Conservation (phyloP, 2,113 vertebrate genomes). For the Oenanthe melanoleuca region DNA sequence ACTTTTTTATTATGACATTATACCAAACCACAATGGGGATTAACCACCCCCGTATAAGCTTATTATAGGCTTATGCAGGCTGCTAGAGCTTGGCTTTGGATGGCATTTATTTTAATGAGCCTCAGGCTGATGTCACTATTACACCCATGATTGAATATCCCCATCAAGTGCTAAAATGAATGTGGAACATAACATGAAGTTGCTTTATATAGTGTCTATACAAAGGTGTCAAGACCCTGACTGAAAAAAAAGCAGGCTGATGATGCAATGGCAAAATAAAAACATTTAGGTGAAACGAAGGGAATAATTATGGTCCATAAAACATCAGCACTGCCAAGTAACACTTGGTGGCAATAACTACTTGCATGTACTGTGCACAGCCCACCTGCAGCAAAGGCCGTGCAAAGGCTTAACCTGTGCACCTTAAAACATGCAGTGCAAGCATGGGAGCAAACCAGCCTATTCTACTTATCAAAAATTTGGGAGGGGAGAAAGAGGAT, state of each 20-base stretch:
- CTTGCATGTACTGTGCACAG: background rate
- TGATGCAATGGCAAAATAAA: slow-evolving; percentile 21
- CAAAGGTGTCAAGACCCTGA: slow-evolving; percentile 2
- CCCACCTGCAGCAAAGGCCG: background rate
- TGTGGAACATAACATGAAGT: background rate
- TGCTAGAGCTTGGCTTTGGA: slow-evolving; percentile 45
- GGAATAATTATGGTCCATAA: background rate
- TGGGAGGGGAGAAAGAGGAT: background rate
- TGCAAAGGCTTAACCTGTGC: background rate
- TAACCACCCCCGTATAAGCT: slow-evolving; percentile 45
- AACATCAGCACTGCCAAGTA: background rate
- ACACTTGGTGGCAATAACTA: background rate
- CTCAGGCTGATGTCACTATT: slow-evolving; percentile 2
- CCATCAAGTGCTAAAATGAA: background rate
- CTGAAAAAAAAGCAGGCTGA: background rate
- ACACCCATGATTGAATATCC: background rate
- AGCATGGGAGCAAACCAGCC: background rate
- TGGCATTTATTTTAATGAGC: slow-evolving; percentile 40
- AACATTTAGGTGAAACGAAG: background rate
- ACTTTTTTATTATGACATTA: slow-evolving; percentile 66
- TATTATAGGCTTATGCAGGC: slow-evolving; percentile 61
- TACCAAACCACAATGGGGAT: slow-evolving; percentile 46
- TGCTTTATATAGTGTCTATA: background rate
- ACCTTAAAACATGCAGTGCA: background rate
- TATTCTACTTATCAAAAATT: background rate